Evolutionary conservation across 2,113 vertebrate species (phyloP), one percentile per base, ranked within the genome.

Genomic region (Sula dactylatra): DNA sequence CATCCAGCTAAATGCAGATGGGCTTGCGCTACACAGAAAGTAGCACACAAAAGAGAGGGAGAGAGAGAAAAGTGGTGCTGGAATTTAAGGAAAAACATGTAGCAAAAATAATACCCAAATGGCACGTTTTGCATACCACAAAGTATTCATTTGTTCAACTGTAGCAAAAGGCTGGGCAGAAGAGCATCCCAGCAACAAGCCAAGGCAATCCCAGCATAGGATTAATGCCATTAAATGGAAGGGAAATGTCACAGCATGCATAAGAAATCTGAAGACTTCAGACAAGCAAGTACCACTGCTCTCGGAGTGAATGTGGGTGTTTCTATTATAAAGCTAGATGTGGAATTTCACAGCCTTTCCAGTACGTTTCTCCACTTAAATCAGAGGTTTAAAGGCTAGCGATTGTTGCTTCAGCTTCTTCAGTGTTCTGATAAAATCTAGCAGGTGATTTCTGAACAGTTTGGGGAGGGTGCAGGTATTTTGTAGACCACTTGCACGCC

Each of bases 191-290:
- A 93, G 86, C 71, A 95, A 92, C 95, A 97, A 97, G 95, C 90
- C 80, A 95, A 96, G 94, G 82, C 97, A 97, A 85, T 72, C 70
- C 85, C 79, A 7, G 87, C 1, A 1, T 78, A 88, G 87, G 81
- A 97, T 95, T 94, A 93, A 82, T 71, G 85, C 58, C 93, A 59
- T 96, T 86, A 94, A 67, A 78, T 62, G 54, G 73, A 95, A 61
- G 88, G 83, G 96, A 98, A 97, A 95, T 97, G 97, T 95, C 95
- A 95, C 82, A 95, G 95, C 94, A 97, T 73, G 93, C 81, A 78
- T 72, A 85, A 95, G 84, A 94, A 93, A 95, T 89, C 49, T 67
- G 61, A 95, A 95, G 59, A 56, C 65, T 91, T 93, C 86, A 95
- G 86, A 91, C 55, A 95, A 8, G 16, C 84, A 74, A 79, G 78